A percentile compares a stretch with the other conserved stretches of the same genome.
These are phyloP conservation scores for Telenomus remus DNA, from an alignment of 1,140 invertebrate genomes.

Conservation along the genomic window DNA sequence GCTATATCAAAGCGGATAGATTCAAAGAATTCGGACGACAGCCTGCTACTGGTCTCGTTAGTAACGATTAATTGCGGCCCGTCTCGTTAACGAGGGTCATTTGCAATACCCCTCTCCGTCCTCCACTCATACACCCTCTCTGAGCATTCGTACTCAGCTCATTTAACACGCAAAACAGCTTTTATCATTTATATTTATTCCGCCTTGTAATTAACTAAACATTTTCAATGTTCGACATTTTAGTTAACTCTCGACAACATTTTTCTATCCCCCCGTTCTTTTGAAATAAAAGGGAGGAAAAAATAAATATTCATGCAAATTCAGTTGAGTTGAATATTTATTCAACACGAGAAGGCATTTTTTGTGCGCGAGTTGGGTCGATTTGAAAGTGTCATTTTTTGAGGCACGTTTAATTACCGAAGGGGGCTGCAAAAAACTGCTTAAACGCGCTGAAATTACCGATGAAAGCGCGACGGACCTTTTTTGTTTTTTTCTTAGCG, in stretches of 20 bases:
- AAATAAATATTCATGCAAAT: too few relatives aligned
- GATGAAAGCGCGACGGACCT: slow-evolving; percentile 31
- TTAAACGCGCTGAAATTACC: slow-evolving; percentile 40
- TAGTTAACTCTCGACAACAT: too few relatives aligned
- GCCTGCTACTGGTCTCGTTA: slow-evolving; percentile 57
- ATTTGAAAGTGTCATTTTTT: slow-evolving; percentile 29
- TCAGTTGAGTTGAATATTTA: too few relatives aligned
- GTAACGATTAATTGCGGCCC: slow-evolving; percentile 55
- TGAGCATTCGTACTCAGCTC: slow-evolving; percentile 31
- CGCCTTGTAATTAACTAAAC: too few relatives aligned
- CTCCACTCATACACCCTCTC: slow-evolving; percentile 7
- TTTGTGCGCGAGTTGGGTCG: too few relatives aligned
- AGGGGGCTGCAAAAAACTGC: slow-evolving; percentile 9
- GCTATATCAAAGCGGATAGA: slow-evolving; percentile 57
- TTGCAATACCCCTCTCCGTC: slow-evolving; percentile 48
- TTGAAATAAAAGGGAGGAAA: too few relatives aligned
- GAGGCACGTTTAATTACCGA: slow-evolving; percentile 40
- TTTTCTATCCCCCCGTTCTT: too few relatives aligned
- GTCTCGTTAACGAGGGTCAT: slow-evolving; percentile 58
- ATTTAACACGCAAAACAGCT: slow-evolving; percentile 36
- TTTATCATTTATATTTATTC: background rate
- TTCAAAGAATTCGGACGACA: slow-evolving; percentile 55
- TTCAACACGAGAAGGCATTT: too few relatives aligned
- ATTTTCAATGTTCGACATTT: too few relatives aligned
- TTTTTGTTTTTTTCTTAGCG: slow-evolving; percentile 7